Evolutionary conservation across 1,140 invertebrate species (phyloP).

Genomic region (Drosophila baimaii): DNA sequence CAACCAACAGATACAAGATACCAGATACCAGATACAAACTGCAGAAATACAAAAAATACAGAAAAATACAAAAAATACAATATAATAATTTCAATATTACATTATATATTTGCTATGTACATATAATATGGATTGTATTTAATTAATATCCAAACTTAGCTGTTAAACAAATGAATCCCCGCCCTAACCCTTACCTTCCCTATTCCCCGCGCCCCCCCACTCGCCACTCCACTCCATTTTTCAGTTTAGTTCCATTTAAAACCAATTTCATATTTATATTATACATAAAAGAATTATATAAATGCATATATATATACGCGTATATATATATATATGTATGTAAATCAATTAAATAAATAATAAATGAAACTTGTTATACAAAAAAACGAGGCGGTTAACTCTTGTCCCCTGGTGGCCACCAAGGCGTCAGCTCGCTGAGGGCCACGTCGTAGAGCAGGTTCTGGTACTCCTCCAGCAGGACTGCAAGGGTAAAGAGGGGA

Average conservation of each 20-base stretch:
- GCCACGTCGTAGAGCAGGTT: slow-evolving; percentile 74
- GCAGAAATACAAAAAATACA: slow-evolving; percentile 17
- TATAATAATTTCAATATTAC: slow-evolving; percentile 17
- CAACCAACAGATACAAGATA: slow-evolving; percentile 29
- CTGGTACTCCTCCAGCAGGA: slow-evolving; percentile 76
- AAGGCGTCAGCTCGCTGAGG: slow-evolving; percentile 60
- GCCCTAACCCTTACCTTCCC: background rate
- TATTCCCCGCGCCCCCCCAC: slow-evolving; percentile 26
- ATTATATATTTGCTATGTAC: slow-evolving; percentile 51
- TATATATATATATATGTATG: slow-evolving; percentile 49
- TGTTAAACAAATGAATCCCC: slow-evolving; percentile 13
- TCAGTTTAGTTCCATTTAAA: slow-evolving; percentile 66
- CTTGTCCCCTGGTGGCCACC: slow-evolving; percentile 66
- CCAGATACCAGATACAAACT: slow-evolving; percentile 21
- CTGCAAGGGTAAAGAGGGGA: slow-evolving; percentile 35
- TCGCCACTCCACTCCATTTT: slow-evolving; percentile 34
- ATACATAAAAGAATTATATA: slow-evolving; percentile 51
- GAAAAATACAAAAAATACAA: slow-evolving; percentile 19
- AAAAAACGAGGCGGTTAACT: slow-evolving; percentile 24
- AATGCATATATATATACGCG: slow-evolving; percentile 26
- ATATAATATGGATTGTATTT: slow-evolving; percentile 44
- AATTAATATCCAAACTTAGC: slow-evolving; percentile 32
- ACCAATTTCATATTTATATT: slow-evolving; percentile 57
- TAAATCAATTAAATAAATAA: slow-evolving; percentile 79
- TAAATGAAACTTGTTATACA: slow-evolving; percentile 78